Conservation (phyloP, 2,113 vertebrate genomes). For the Rhabdornis inornatus region DNA sequence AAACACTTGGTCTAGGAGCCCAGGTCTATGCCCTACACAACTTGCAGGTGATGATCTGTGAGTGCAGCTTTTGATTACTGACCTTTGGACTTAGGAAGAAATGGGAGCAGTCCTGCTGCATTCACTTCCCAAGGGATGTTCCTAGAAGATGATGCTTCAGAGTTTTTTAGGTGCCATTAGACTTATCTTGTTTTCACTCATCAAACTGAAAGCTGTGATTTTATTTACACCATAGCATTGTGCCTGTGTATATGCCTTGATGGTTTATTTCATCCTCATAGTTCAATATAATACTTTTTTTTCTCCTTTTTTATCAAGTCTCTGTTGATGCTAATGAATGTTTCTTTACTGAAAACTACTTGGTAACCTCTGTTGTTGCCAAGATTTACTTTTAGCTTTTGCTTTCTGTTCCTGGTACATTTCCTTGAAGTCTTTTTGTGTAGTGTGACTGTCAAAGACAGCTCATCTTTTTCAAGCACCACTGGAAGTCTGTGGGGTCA, state of each 20-base stretch:
- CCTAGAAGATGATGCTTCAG: background rate
- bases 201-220: background rate
- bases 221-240: background rate
- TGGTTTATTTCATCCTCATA: background rate
- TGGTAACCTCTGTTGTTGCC: background rate
- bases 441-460: constrained; percentile 36
- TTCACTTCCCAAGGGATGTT: background rate
- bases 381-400: constrained; percentile 34
- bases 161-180: background rate
- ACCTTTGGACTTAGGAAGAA: background rate
- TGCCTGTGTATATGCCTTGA: background rate
- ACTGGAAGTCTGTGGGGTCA: constrained; percentile 48
- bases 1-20: background rate
- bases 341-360: background rate
- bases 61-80: background rate
- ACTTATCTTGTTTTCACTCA: background rate
- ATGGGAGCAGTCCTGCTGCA: background rate
- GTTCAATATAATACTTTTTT: background rate
- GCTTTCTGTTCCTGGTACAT: background rate
- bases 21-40: background rate
- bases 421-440: background rate
- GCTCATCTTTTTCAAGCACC: background rate
- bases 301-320: background rate
- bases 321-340: background rate
- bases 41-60: background rate